phyloP scores from a whole-genome alignment of 2,113 vertebrate genomes.

The Peromyscus maniculatus region DNA sequence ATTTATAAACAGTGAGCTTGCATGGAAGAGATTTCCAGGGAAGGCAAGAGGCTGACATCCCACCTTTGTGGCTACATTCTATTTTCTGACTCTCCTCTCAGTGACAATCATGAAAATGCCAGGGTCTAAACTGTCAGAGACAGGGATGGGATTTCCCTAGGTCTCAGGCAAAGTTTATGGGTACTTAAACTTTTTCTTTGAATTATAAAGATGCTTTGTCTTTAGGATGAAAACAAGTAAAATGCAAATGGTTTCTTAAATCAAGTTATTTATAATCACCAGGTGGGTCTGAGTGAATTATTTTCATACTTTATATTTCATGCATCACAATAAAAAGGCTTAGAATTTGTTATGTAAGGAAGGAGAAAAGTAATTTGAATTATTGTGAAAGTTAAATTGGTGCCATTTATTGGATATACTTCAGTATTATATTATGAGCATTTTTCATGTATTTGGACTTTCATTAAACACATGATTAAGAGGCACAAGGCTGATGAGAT shows the following conservation, averaged over 20 bases:
- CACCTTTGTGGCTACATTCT: constrained; percentile 55
- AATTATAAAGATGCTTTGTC: constrained; percentile 49
- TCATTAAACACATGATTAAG: not conserved
- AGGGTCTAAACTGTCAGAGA: constrained; percentile 64
- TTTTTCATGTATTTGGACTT: not conserved
- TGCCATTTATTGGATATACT: not conserved
- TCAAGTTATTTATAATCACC: constrained; percentile 25
- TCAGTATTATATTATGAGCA: not conserved
- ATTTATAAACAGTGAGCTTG: constrained; percentile 73
- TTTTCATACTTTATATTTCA: not conserved
- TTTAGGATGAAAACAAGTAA: constrained; percentile 26
- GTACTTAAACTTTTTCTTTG: constrained; percentile 32
- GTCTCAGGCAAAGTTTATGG: constrained; percentile 51
- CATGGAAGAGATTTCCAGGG: constrained; percentile 61
- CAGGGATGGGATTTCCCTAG: constrained; percentile 29
- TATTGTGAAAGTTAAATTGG: not conserved
- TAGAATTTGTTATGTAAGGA: not conserved
- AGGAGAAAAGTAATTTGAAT: not conserved
- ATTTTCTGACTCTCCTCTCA: constrained; percentile 60
- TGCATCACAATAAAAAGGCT: not conserved
- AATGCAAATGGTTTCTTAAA: constrained; percentile 30
- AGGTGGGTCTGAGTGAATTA: not conserved
- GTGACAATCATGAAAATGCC: constrained; percentile 72
- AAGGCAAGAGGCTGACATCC: constrained; percentile 47
- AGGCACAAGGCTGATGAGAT: too few species aligned